Evolutionary conservation across 2,113 vertebrate species (phyloP).

Genomic region (Columbina picui): DNA sequence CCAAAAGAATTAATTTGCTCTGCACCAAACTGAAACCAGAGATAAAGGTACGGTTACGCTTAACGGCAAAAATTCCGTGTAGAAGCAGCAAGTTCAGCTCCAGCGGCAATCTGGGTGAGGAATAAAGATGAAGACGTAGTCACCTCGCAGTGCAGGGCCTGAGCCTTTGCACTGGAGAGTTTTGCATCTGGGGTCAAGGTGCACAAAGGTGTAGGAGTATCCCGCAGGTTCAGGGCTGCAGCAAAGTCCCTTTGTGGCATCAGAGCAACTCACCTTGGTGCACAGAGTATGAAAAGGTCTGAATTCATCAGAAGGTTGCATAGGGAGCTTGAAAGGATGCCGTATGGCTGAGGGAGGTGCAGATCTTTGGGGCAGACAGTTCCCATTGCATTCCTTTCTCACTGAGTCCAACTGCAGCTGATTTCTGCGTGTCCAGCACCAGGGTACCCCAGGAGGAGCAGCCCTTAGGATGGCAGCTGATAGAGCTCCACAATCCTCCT

Average conservation of each 20-base stretch:
- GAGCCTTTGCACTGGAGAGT: background rate
- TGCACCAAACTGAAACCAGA: conserved; percentile 26
- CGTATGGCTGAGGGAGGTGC: background rate
- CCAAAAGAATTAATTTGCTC: conserved; percentile 33
- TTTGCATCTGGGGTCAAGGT: background rate
- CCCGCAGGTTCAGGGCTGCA: background rate
- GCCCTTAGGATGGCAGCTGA: background rate
- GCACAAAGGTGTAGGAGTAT: too few relatives aligned
- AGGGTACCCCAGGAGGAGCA: background rate
- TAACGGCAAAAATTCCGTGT: background rate
- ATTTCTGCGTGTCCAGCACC: background rate
- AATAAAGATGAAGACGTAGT: background rate
- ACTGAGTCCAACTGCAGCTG: background rate
- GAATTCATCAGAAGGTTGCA: background rate
- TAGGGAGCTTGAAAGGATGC: background rate
- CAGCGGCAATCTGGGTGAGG: background rate
- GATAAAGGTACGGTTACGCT: background rate
- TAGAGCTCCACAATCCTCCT: background rate
- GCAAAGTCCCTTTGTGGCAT: rapidly evolving
- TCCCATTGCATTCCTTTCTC: background rate
- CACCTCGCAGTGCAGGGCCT: background rate
- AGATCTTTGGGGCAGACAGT: background rate
- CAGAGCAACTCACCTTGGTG: background rate
- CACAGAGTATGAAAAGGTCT: background rate
- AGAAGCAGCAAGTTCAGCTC: background rate